Conservation (phyloP, 1,140 invertebrate species). For the Drosophila bifasciata region DNA sequence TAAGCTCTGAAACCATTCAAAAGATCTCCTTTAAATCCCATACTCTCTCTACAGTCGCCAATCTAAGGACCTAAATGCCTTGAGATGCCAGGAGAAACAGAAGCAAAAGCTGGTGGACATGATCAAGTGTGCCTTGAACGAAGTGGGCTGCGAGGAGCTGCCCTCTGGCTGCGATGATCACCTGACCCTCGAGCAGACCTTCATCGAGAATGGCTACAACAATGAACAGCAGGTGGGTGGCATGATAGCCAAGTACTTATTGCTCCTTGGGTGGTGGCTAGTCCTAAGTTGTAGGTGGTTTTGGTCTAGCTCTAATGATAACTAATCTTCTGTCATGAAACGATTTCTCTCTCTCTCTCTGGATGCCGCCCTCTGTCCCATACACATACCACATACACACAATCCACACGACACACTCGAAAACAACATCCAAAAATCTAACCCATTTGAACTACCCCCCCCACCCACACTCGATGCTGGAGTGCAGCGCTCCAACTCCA, state of each 20-base stretch:
- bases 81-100: slow-evolving; percentile 92
- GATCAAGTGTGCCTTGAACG: slow-evolving; percentile 92
- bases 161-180: slow-evolving; percentile 92
- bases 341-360: slow-evolving; percentile 43
- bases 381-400: slow-evolving; percentile 18
- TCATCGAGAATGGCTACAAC: slow-evolving; percentile 82
- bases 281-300: slow-evolving; percentile 37
- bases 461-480: slow-evolving; percentile 10
- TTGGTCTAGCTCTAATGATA: slow-evolving; percentile 10
- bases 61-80: slow-evolving; percentile 85
- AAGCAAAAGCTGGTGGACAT: slow-evolving; percentile 91
- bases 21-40: neutral
- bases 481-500: slow-evolving; percentile 72
- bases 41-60: slow-evolving; percentile 56
- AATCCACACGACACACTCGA: slow-evolving; percentile 13
- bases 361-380: slow-evolving; percentile 49
- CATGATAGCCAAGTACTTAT: neutral
- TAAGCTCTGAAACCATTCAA: no score
- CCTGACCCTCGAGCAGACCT: slow-evolving; percentile 86
- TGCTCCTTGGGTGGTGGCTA: slow-evolving; percentile 21
- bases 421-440: slow-evolving; percentile 34
- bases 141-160: slow-evolving; percentile 93
- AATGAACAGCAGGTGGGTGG: slow-evolving; percentile 81
- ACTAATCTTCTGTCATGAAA: slow-evolving; percentile 42
- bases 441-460: slow-evolving; percentile 18